These are phyloP conservation scores for Takifugu rubripes DNA, from an alignment of 2,797 vertebrate species.

Conservation along the genomic window DNA sequence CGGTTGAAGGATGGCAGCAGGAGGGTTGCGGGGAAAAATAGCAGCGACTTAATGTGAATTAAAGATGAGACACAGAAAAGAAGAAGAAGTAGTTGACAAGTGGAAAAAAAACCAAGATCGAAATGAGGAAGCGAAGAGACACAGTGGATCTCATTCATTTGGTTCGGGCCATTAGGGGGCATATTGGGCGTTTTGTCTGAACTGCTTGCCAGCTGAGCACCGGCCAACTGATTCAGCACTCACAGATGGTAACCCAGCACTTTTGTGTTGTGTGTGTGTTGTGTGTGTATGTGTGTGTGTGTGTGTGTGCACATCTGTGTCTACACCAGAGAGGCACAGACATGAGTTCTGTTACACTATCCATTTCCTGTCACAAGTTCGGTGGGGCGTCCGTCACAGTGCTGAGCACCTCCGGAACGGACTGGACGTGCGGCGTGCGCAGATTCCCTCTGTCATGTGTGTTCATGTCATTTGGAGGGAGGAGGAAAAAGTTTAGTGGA, in stretches of 20 bases:
- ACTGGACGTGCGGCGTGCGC: conserved; percentile 35
- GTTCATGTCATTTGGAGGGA: conserved; percentile 4
- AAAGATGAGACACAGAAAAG: neutral
- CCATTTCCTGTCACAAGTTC: conserved; percentile 45
- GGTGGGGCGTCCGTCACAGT: conserved; percentile 34
- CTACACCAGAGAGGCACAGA: conserved; percentile 33
- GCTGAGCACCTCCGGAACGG: conserved; percentile 37
- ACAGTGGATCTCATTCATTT: conserved; percentile 64
- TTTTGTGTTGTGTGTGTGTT: conserved; percentile 24
- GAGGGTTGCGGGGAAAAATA: conserved; percentile 10
- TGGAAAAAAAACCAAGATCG: neutral
- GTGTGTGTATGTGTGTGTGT: conserved; percentile 11
- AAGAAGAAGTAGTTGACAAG: neutral
- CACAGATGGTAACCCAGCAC: conserved; percentile 71
- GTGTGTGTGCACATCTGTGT: conserved; percentile 6
- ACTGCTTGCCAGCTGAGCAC: conserved; percentile 73
- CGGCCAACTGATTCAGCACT: conserved; percentile 68
- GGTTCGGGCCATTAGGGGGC: conserved; percentile 75
- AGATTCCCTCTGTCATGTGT: conserved; percentile 7
- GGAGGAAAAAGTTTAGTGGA: conserved; percentile 2
- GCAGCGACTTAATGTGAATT: conserved; percentile 19
- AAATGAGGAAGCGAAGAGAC: conserved; percentile 1
- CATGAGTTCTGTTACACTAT: conserved; percentile 47
- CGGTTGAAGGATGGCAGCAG: conserved; percentile 18
- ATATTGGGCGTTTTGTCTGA: conserved; percentile 79